Evolutionary conservation across 1,140 invertebrate genomes (phyloP).

Genomic region (Drosophila suzukii): DNA sequence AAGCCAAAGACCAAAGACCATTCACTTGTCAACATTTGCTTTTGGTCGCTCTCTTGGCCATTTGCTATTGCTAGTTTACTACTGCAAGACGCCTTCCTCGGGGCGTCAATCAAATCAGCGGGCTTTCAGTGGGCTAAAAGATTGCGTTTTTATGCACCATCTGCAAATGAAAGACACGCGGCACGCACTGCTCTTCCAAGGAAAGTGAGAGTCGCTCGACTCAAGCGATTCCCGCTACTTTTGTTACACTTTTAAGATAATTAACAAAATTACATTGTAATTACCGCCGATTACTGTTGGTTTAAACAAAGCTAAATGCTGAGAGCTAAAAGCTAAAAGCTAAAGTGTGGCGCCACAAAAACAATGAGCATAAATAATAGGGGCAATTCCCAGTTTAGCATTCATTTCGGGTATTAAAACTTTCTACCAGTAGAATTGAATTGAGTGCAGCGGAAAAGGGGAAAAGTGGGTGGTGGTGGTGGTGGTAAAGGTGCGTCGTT

Average conservation of each 20-base stretch:
- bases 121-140: slow-evolving; percentile 47
- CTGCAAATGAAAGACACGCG: slow-evolving; percentile 1
- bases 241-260: slow-evolving; percentile 34
- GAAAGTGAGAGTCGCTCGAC: slow-evolving; percentile 38
- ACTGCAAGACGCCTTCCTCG: slow-evolving; percentile 50
- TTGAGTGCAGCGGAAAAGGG: slow-evolving; percentile 29
- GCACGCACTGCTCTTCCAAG: slow-evolving; percentile 25
- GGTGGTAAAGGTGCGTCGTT: slow-evolving; percentile 24
- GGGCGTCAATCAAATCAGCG: slow-evolving; percentile 58
- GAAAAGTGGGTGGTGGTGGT: slow-evolving; percentile 5
- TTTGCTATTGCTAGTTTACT: slow-evolving; percentile 41
- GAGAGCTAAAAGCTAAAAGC: not conserved
- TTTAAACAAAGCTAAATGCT: not conserved
- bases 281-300: slow-evolving; percentile 34
- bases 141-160: slow-evolving; percentile 49
- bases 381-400: slow-evolving; percentile 21
- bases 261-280: slow-evolving; percentile 46
- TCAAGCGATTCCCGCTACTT: slow-evolving; percentile 12
- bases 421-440: slow-evolving; percentile 34
- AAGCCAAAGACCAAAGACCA: slow-evolving; percentile 64
- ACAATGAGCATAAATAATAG: slow-evolving; percentile 19
- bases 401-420: slow-evolving; percentile 35
- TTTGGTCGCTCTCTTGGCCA: slow-evolving; percentile 32
- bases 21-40: slow-evolving; percentile 61
- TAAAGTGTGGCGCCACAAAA: slow-evolving; percentile 24